These are phyloP conservation scores for Syngnathus floridae DNA, from an alignment of 2,113 vertebrate species.

Conservation along the genomic window DNA sequence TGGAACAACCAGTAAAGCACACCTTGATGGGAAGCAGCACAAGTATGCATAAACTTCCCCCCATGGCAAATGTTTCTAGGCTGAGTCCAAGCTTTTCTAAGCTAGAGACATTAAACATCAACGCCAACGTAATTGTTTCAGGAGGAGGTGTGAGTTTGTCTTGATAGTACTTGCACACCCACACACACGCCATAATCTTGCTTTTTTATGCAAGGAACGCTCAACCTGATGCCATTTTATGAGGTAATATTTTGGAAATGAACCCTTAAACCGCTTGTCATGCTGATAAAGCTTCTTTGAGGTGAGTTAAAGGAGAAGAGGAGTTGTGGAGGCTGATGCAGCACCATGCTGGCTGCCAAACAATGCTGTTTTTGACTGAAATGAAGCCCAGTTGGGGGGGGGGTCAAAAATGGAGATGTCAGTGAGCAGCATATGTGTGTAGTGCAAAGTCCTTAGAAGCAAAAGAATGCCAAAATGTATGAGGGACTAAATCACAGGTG, in stretches of 20 bases:
- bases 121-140: neutral
- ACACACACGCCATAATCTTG: conserved; percentile 10
- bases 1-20: conserved; percentile 24
- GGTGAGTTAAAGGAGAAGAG: conserved; percentile 51
- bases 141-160: neutral
- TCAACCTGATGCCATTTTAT: conserved; percentile 16
- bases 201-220: conserved; percentile 8
- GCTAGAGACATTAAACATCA: neutral
- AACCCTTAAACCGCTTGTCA: conserved; percentile 53
- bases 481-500: conserved; percentile 38
- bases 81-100: conserved; percentile 6
- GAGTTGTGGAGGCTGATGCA: conserved; percentile 46
- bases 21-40: conserved; percentile 8
- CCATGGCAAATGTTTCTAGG: neutral
- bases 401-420: conserved; percentile 61
- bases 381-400: conserved; percentile 57
- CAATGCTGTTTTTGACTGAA: conserved; percentile 70
- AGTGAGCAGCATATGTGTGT: conserved; percentile 16
- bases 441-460: conserved; percentile 23
- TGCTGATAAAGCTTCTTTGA: conserved; percentile 59
- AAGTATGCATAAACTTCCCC: neutral
- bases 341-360: conserved; percentile 71
- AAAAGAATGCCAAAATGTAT: conserved; percentile 58
- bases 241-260: conserved; percentile 60
- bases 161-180: conserved; percentile 29